These are phyloP conservation scores for Rhinophrynus dorsalis DNA, from an alignment of 2,797 vertebrate species.

Conservation along the genomic window DNA sequence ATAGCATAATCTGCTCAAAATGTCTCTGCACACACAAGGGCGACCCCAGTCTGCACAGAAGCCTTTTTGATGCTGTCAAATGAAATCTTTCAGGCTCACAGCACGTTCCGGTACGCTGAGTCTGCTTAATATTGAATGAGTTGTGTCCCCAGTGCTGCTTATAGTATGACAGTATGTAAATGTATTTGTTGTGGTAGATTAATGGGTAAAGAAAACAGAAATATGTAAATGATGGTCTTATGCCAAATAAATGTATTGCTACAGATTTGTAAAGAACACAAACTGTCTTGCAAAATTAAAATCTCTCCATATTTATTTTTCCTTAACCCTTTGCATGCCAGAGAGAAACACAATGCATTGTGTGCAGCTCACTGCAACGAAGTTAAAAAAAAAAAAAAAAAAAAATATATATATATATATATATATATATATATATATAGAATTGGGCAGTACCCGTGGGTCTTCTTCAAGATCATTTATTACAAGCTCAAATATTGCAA, in stretches of 20 bases:
- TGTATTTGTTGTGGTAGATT: not conserved
- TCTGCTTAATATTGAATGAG: slow-evolving; percentile 27
- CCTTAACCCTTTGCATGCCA: too few relatives aligned
- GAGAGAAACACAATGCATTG: too few relatives aligned
- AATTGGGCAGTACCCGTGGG: too few relatives aligned
- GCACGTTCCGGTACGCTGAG: not conserved
- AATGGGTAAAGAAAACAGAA: not conserved
- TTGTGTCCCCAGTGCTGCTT: slow-evolving; percentile 4
- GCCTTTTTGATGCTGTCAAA: slow-evolving; percentile 51
- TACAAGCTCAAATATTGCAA: too few relatives aligned
- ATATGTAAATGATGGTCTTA: not conserved
- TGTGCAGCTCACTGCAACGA: too few relatives aligned
- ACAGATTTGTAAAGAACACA: not conserved
- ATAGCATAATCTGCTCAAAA: slow-evolving; percentile 9
- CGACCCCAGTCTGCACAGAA: slow-evolving; percentile 11
- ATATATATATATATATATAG: too few relatives aligned
- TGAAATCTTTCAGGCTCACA: slow-evolving; percentile 47
- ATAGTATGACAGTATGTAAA: slow-evolving; percentile 22
- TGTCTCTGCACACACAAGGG: slow-evolving; percentile 14
- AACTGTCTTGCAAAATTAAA: not conserved
- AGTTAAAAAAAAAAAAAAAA: too few relatives aligned
- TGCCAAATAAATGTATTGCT: not conserved
- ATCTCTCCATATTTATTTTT: too few relatives aligned
- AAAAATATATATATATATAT: too few relatives aligned
- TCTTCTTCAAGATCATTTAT: too few relatives aligned